Base-by-base conservation (phyloP, 2,113 vertebrate genomes). In the Candoia aspera region DNA sequence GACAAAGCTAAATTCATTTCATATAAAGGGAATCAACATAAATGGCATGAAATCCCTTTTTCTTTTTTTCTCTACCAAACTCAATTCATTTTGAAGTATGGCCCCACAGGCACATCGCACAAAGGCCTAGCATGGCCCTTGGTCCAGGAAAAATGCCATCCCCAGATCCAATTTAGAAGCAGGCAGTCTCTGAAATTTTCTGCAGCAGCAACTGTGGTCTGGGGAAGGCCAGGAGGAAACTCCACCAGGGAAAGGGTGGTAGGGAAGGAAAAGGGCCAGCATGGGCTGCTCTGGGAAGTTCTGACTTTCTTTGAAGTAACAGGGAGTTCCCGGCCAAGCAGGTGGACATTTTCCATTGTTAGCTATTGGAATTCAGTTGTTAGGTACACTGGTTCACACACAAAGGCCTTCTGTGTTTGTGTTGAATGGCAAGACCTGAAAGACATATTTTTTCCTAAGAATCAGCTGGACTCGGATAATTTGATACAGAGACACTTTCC, bases 351-450 rank as follows among this genome's bases (percentile, higher is more conserved):
- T 42, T 21, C 21, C 90, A n/a, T 58, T 49, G 37, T 55, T 57
- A 53, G 49, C 53, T 37, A 24, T 24, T 55, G 60, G n/a, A 42
- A 46, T 33, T 60, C 46, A 54, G 83, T 19, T n/a, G n/a, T 83
- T 62, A n/a, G 46, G 84, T 68, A 21, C 24, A 59, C 46, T 86
- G 90, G 59, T 85, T 55, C 46, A 11, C 46, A 57, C 33, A 87
- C 84, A 91, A 91, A 86, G 90, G 64, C 11, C 23, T 53, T n/a
- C 19, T 86, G 83, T 37, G 59, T 91, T 91, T 86, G 84, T 68
- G 60, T 68, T 86, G 90, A 68, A 86, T 86, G 46, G 90, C 84
- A 68, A 86, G 59, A 68, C 84, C 49, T 68, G 59, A 91, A 91
- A 91, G 84, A 15, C 90, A 19, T 68, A 23, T 60, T 33, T 46